A percentile compares a stretch with the other conserved stretches of the same genome.
phyloP scores from a whole-genome alignment of 2,888 invertebrate species.

The Caenorhabditis afra region DNA sequence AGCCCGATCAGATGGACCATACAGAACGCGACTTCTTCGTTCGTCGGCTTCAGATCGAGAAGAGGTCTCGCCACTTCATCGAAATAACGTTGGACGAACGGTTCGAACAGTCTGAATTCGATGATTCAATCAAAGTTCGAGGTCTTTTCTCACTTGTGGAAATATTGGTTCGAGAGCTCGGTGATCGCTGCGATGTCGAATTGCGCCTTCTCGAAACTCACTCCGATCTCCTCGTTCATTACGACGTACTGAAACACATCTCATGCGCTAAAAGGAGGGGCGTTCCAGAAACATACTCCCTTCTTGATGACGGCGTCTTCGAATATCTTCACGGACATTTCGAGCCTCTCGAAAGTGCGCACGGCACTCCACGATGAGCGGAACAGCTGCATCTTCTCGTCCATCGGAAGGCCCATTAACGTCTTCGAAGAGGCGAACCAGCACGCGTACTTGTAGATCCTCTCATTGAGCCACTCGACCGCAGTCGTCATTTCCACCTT shows the following conservation, averaged over 20 bases:
- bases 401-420: slow-evolving; percentile 42
- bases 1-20: slow-evolving; percentile 48
- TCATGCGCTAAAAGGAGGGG: no score
- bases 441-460: slow-evolving; percentile 36
- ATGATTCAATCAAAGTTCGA: not conserved
- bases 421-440: slow-evolving; percentile 44
- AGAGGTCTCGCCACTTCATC: slow-evolving; percentile 45
- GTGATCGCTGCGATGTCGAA: slow-evolving; percentile 40
- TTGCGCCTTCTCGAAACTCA: slow-evolving; percentile 27
- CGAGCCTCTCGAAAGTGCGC: slow-evolving; percentile 43
- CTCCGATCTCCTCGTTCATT: slow-evolving; percentile 21
- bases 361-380: slow-evolving; percentile 43
- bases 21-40: slow-evolving; percentile 47
- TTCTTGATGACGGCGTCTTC: slow-evolving; percentile 24
- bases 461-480: slow-evolving; percentile 39
- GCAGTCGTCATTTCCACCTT: slow-evolving; percentile 33
- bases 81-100: slow-evolving; percentile 29
- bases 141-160: slow-evolving; percentile 33
- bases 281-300: not conserved
- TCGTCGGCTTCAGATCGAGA: slow-evolving; percentile 27
- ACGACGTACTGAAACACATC: slow-evolving; percentile 28
- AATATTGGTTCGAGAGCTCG: slow-evolving; percentile 41
- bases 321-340: slow-evolving; percentile 35
- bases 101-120: slow-evolving; percentile 45
- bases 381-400: slow-evolving; percentile 52